These are phyloP conservation scores for Agrotis puta DNA, from an alignment of 2,888 invertebrate species.

Conservation along the genomic window DNA sequence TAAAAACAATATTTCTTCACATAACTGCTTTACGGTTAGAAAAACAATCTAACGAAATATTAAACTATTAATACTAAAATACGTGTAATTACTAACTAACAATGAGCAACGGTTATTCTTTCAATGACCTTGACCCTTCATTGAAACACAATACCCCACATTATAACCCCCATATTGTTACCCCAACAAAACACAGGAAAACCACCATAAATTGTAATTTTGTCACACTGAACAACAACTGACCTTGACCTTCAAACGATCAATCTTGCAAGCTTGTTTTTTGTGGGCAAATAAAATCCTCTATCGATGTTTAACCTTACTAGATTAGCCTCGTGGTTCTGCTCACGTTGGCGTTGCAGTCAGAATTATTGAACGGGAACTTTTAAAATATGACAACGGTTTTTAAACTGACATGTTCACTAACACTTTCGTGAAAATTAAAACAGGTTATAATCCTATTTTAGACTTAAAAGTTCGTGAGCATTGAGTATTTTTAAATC, in stretches of 20 bases:
- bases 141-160: neutral
- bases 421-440: no score
- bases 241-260: constrained; percentile 36
- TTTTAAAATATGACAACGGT: neutral
- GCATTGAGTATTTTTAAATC: no score
- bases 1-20: no score
- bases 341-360: neutral
- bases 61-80: no score
- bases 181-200: constrained; percentile 24
- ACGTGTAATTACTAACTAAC: no score
- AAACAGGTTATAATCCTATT: no score
- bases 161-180: neutral
- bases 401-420: no score
- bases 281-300: constrained; percentile 7
- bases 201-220: constrained; percentile 31
- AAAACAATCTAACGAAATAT: no score
- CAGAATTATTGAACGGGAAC: no score
- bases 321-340: neutral
- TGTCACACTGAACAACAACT: neutral
- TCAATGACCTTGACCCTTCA: neutral
- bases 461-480: no score
- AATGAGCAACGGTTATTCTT: neutral
- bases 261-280: constrained; percentile 35
- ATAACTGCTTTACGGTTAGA: no score
- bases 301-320: constrained; percentile 19